A percentile compares a stretch with the other conserved stretches of the same genome.
Conservation (phyloP, 92 coral and sea anemone genomes). For the Parazoanthus swiftii region DNA sequence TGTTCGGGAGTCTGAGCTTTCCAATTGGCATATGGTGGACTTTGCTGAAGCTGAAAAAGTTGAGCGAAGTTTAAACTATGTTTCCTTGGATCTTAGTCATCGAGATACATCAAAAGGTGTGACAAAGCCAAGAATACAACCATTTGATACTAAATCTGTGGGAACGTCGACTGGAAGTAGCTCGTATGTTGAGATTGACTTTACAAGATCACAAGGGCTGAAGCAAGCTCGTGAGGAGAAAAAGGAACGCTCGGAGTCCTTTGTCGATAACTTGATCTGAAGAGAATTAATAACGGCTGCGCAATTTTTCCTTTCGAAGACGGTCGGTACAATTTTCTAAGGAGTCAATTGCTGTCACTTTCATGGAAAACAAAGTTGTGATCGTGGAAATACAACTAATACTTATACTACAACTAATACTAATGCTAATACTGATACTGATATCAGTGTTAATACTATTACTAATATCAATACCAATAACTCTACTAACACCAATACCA, state of each 20-base stretch:
- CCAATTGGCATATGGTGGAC: conserved; percentile 8
- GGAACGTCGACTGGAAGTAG: conserved; percentile 40
- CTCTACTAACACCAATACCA: too few species aligned
- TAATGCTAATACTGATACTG: too few species aligned
- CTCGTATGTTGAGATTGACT: conserved; percentile 79
- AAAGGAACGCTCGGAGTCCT: conserved; percentile 44
- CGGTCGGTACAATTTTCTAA: too few species aligned
- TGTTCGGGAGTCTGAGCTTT: not conserved
- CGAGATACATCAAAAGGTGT: not conserved
- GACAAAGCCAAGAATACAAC: not conserved
- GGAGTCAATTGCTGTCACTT: too few species aligned
- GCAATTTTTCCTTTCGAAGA: not conserved
- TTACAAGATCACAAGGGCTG: conserved; percentile 84
- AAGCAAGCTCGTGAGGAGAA: conserved; percentile 61
- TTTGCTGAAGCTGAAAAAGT: not conserved
- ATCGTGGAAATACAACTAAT: too few species aligned
- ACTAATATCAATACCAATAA: too few species aligned
- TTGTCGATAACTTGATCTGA: conserved; percentile 7
- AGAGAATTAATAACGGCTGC: not conserved
- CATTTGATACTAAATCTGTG: conserved; percentile 62
- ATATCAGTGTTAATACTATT: too few species aligned
- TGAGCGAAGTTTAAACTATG: conserved; percentile 20
- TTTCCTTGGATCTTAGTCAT: conserved; percentile 25
- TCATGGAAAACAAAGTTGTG: too few species aligned
- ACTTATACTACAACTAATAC: too few species aligned